Percentiles rank a stretch among this genome's conserved stretches.
phyloP scores from a whole-genome alignment of 1,140 invertebrate genomes.

The fruit fly (Drosophila melanogaster) region Release_6_plus_ISO1_MT NT_037436.4:22281001-22281500 shows the following conservation, averaged over 20 bases:
- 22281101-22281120: constrained; percentile 33
- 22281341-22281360: constrained; percentile 48
- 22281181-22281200: constrained; percentile 53
- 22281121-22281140: constrained; percentile 33
- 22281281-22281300: constrained; percentile 38
- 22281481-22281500: constrained; percentile 57
- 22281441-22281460: constrained; percentile 57
- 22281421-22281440: constrained; percentile 25
- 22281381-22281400: not conserved
- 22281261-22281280: constrained; percentile 50
- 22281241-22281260: constrained; percentile 47
- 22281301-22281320: constrained; percentile 52
- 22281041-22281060: constrained; percentile 9
- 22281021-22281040: not conserved
- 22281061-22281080: constrained; percentile 7
- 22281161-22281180: constrained; percentile 79
- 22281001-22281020: not conserved
- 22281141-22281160: constrained; percentile 65
- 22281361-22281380: constrained; percentile 11
- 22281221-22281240: constrained; percentile 40
- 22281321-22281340: constrained; percentile 67
- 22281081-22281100: not conserved
- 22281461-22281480: constrained; percentile 67
- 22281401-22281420: constrained; percentile 26
- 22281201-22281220: constrained; percentile 31